A percentile compares a stretch with the other conserved stretches of the same genome.
Evolutionary conservation across 1,140 invertebrate genomes (phyloP).

Genomic region (Drosophila lini): DNA sequence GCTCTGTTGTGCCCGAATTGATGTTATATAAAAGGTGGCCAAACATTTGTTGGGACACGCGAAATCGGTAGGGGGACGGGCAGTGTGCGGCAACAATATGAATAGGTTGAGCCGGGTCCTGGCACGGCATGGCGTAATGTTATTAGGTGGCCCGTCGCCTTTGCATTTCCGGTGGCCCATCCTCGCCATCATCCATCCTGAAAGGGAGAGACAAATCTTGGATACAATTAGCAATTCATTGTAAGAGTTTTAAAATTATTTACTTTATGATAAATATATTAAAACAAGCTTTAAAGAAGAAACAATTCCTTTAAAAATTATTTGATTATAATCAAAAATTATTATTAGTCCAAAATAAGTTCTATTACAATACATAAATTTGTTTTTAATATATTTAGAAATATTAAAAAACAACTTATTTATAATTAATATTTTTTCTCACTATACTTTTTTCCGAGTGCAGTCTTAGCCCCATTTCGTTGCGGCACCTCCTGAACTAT

Average conservation of each 20-base stretch:
- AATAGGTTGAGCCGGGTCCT: conserved; percentile 9
- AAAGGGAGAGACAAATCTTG: conserved; percentile 1
- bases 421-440: neutral
- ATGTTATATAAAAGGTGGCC: conserved; percentile 72
- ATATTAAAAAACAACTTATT: too few relatives aligned
- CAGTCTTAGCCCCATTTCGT: conserved; percentile 37
- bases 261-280: neutral
- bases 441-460: conserved; percentile 4
- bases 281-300: neutral
- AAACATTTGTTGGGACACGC: conserved; percentile 67
- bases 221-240: neutral
- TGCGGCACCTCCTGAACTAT: conserved; percentile 23
- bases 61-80: conserved; percentile 17
- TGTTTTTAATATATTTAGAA: too few relatives aligned
- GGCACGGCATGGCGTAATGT: conserved; percentile 49
- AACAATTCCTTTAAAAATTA: neutral
- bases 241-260: neutral
- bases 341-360: too few relatives aligned
- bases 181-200: neutral
- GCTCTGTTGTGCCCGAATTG: conserved; percentile 59
- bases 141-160: conserved; percentile 76
- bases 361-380: too few relatives aligned
- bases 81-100: neutral
- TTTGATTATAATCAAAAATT: too few relatives aligned
- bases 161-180: conserved; percentile 60